phyloP scores from a whole-genome alignment of 30 jellyfish, hydroid and myxozoan genomes.

The Hydra vulgaris region DNA sequence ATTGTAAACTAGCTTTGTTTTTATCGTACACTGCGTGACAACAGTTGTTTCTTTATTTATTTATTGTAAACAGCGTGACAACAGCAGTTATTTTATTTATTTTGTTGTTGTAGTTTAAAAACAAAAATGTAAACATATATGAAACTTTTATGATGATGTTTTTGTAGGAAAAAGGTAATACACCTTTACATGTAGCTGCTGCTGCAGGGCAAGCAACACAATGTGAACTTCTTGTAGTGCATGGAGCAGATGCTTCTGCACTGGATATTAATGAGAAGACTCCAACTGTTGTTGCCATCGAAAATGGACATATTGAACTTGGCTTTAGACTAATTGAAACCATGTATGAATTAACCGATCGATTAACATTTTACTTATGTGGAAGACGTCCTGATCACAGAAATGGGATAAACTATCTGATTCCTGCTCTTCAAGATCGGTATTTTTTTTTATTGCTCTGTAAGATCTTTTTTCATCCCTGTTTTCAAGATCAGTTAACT shows the following conservation, averaged over 20 bases:
- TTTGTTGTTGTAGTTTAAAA: no score
- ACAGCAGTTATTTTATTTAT: no score
- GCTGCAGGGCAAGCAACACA: conserved; percentile 90
- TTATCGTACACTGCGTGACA: no score
- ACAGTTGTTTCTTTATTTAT: no score
- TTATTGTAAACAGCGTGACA: no score
- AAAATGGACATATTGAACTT: conserved; percentile 67
- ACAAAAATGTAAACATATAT: no score
- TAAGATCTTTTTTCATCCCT: no score
- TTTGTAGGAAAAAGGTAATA: conserved; percentile 83
- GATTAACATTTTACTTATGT: conserved; percentile 78
- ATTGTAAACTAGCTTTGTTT: no score
- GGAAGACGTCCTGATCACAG: conserved; percentile 95
- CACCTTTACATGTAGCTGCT: conserved; percentile 96
- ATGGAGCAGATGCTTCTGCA: conserved; percentile 98
- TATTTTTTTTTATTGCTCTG: conserved; percentile 7
- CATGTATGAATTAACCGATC: conserved; percentile 83
- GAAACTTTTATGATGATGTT: no score
- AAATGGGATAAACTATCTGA: conserved; percentile 59
- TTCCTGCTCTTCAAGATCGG: conserved; percentile 95
- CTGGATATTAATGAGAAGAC: conserved; percentile 76
- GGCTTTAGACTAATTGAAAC: conserved; percentile 70
- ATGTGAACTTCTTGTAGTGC: conserved; percentile 65
- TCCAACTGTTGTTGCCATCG: conserved; percentile 84
- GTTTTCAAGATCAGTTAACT: no score